phyloP scores from a whole-genome alignment of 2,797 vertebrate species.

The Pipistrellus pygmaeus region DNA sequence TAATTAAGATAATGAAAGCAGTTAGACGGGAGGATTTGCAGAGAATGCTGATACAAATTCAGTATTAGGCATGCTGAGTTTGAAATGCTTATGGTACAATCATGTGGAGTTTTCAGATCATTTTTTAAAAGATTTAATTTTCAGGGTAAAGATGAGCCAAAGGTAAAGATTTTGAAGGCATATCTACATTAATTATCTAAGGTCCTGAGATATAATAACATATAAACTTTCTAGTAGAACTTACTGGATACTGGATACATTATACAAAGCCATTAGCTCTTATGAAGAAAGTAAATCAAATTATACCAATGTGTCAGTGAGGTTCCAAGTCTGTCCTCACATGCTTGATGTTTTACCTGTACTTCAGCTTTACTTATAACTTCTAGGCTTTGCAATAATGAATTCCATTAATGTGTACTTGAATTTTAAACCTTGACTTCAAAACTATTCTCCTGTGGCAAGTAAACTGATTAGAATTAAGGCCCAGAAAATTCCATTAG shows the following conservation, averaged over 20 bases:
- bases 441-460: conserved; percentile 28
- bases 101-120: not conserved
- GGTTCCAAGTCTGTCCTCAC: not conserved
- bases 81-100: not conserved
- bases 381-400: not conserved
- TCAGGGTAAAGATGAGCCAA: not conserved
- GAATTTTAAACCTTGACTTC: conserved; percentile 34
- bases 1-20: not conserved
- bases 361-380: not conserved
- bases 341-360: not conserved
- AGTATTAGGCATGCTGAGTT: not conserved
- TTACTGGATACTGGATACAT: not conserved
- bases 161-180: not conserved
- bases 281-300: not conserved
- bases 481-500: conserved; percentile 9
- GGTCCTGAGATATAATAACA: not conserved
- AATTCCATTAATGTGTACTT: conserved; percentile 26
- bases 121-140: not conserved
- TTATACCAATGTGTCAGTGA: not conserved
- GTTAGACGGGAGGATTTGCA: not conserved
- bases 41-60: not conserved
- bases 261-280: not conserved
- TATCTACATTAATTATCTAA: conserved; percentile 11
- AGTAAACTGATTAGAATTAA: conserved; percentile 66
- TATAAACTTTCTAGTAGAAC: not conserved